These are phyloP conservation scores for Ormyrus nitidulus DNA, from an alignment of 2,888 invertebrate species.

Conservation along the genomic window DNA sequence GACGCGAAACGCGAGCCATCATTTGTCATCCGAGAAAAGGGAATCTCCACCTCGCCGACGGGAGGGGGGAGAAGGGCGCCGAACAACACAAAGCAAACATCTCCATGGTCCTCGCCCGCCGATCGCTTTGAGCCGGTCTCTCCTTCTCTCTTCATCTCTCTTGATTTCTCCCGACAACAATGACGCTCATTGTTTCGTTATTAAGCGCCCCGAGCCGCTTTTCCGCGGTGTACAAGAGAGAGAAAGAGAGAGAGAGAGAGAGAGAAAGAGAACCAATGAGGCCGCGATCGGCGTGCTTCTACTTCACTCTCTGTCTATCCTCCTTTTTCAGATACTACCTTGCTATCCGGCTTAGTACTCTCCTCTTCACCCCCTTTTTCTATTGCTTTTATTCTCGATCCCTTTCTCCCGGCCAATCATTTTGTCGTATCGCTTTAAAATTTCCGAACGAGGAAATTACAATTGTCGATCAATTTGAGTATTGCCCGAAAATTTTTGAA, in stretches of 20 bases:
- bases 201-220: slow-evolving; percentile 26
- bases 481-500: no score
- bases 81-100: slow-evolving; percentile 30
- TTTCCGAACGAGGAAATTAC: no score
- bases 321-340: background rate
- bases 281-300: slow-evolving; percentile 4
- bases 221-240: background rate
- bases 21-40: slow-evolving; percentile 27
- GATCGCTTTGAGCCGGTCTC: slow-evolving; percentile 12
- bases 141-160: slow-evolving; percentile 11
- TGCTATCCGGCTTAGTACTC: background rate
- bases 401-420: background rate
- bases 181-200: slow-evolving; percentile 44
- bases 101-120: slow-evolving; percentile 3
- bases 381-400: background rate
- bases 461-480: no score
- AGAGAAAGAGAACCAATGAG: background rate
- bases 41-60: slow-evolving; percentile 13
- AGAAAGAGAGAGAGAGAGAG: background rate
- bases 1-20: background rate
- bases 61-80: background rate
- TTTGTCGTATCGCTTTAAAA: no score
- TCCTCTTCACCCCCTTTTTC: background rate
- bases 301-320: background rate
- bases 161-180: slow-evolving; percentile 33